phyloP scores from a whole-genome alignment of 2,797 vertebrate genomes.

The Sebastes hopkinsi region DNA sequence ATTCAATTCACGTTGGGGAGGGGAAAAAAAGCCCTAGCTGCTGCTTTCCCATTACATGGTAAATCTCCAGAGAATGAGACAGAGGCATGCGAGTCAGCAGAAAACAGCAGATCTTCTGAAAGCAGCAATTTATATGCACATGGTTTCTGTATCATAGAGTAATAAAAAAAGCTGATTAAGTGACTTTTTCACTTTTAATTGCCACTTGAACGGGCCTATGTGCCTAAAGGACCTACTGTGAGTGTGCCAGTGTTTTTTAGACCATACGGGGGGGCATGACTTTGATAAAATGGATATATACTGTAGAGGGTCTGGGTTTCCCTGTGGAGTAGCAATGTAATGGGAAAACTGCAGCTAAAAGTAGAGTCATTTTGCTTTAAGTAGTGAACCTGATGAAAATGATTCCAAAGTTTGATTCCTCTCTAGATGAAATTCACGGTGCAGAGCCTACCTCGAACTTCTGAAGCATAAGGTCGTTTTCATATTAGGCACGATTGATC shows the following conservation, averaged over 20 bases:
- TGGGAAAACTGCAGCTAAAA: conserved; percentile 3
- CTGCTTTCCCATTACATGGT: conserved; percentile 54
- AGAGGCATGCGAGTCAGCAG: conserved; percentile 53
- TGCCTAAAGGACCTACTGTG: conserved; percentile 32
- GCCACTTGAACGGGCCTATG: conserved; percentile 30
- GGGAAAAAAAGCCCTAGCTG: not conserved
- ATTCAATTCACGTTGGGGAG: conserved; percentile 39
- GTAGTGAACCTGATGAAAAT: conserved; percentile 1
- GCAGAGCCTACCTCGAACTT: not conserved
- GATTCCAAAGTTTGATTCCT: not conserved
- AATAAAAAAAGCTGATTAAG: conserved; percentile 60
- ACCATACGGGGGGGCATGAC: conserved; percentile 22
- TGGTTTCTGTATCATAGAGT: conserved; percentile 30
- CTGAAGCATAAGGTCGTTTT: not conserved
- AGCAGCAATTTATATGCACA: conserved; percentile 57
- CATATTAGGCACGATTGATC: too few relatives aligned
- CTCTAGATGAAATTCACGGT: not conserved
- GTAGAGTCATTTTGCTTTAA: not conserved
- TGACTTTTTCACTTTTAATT: conserved; percentile 67
- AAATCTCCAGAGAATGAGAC: conserved; percentile 61
- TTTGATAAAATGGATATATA: conserved; percentile 27
- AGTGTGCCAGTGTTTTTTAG: conserved; percentile 2
- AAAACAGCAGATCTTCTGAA: conserved; percentile 39
- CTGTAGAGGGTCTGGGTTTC: conserved; percentile 10
- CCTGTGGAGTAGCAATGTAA: not conserved